Conservation (phyloP, 2,888 invertebrate species). For the Lasioglossum vierecki region DNA sequence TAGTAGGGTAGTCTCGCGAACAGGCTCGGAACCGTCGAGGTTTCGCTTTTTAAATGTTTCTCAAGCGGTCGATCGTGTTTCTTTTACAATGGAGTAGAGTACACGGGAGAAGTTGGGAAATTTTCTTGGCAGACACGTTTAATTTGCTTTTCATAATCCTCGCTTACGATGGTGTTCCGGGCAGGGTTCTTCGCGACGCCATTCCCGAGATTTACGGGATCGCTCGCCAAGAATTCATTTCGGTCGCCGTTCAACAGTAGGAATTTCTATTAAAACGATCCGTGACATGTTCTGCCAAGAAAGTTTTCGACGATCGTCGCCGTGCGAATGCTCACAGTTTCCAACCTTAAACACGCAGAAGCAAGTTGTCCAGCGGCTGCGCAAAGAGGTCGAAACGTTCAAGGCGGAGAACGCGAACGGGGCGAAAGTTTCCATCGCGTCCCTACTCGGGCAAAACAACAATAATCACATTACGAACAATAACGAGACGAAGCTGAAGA, state of each 20-base stretch:
- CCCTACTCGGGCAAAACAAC: conserved; percentile 78
- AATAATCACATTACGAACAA: conserved; percentile 78
- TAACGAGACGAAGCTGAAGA: conserved; percentile 69
- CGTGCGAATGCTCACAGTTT: conserved; percentile 52
- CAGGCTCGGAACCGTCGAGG: not conserved
- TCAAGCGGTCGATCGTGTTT: not conserved
- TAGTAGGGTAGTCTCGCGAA: not conserved
- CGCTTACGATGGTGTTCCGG: not conserved
- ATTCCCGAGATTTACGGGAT: not conserved
- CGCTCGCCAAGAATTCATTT: conserved; percentile 20
- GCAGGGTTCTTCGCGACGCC: not conserved
- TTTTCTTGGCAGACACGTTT: not conserved
- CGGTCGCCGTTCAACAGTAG: conserved; percentile 16
- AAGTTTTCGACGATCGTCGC: conserved; percentile 51
- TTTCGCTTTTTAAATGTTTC: not conserved
- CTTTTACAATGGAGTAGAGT: not conserved
- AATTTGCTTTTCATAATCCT: not conserved
- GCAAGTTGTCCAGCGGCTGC: conserved; percentile 85
- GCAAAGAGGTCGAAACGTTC: conserved; percentile 86
- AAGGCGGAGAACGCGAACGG: conserved; percentile 82
- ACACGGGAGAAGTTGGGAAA: not conserved
- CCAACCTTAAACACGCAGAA: conserved; percentile 83
- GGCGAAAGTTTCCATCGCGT: conserved; percentile 77
- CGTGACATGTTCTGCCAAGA: conserved; percentile 55
- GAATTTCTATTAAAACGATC: conserved; percentile 44